phyloP scores from a whole-genome alignment of 2,888 invertebrate species.

The Gibbula magus region DNA sequence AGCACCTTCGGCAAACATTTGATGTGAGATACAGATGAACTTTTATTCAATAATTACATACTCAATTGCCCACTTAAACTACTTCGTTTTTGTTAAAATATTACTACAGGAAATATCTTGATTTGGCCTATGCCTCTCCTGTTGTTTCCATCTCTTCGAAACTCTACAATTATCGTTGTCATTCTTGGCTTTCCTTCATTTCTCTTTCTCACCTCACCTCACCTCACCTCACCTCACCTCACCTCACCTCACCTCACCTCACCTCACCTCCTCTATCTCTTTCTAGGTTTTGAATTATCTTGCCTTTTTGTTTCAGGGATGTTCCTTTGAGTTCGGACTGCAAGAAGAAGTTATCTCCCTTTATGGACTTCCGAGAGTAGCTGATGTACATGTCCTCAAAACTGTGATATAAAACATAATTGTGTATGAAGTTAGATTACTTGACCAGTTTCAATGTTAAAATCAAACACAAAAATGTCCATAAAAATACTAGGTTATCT shows the following conservation, averaged over 20 bases:
- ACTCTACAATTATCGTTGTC: no score
- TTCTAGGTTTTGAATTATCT: no score
- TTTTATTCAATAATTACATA: no score
- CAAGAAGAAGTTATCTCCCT: conserved; percentile 58
- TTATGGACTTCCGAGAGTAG: conserved; percentile 63
- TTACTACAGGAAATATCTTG: not conserved
- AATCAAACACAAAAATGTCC: not conserved
- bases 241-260: not conserved
- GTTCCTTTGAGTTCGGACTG: conserved; percentile 58
- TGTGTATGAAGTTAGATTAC: no score
- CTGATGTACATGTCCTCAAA: not conserved
- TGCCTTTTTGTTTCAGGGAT: conserved; percentile 53
- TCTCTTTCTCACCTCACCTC: not conserved
- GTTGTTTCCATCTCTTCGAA: no score
- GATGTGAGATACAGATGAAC: conserved; percentile 52
- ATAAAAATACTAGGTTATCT: not conserved
- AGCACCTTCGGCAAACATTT: conserved; percentile 66
- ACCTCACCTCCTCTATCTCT: not conserved
- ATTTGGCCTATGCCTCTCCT: not conserved
- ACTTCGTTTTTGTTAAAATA: not conserved
- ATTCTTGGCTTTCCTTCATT: no score
- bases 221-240: not conserved
- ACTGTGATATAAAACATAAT: no score
- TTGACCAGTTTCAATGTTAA: not conserved
- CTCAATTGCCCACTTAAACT: no score